These are phyloP conservation scores for Staurois parvus DNA, from an alignment of 2,797 vertebrate species.

Conservation along the genomic window DNA sequence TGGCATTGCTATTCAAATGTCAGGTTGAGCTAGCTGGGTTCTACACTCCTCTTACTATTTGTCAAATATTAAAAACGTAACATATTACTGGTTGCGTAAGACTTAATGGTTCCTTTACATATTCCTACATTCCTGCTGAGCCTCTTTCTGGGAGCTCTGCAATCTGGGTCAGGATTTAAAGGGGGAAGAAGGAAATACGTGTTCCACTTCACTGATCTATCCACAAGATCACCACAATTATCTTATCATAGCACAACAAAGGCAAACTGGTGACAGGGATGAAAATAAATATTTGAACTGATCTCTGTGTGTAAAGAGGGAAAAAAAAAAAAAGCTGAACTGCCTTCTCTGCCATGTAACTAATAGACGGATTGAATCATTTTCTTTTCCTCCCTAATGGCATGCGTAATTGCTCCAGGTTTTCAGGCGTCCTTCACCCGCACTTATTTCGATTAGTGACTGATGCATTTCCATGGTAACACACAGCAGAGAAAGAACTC, in stretches of 20 bases:
- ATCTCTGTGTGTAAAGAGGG: background rate
- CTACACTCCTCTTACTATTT: no score
- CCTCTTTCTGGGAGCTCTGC: background rate
- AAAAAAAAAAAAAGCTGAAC: slow-evolving; percentile 34
- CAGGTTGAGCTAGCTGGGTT: no score
- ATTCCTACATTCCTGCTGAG: background rate
- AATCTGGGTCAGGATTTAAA: background rate
- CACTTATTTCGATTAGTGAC: slow-evolving; percentile 83
- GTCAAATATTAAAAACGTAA: no score
- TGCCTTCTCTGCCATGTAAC: slow-evolving; percentile 70
- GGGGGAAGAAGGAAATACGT: background rate
- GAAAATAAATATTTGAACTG: slow-evolving; percentile 40
- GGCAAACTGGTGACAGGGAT: background rate
- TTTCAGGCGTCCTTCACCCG: slow-evolving; percentile 82
- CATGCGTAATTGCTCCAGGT: slow-evolving; percentile 78
- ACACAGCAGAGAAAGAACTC: slow-evolving; percentile 73
- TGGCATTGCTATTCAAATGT: no score
- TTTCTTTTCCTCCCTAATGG: slow-evolving; percentile 72
- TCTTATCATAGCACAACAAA: background rate
- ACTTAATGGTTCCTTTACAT: background rate
- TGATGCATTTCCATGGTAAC: slow-evolving; percentile 94
- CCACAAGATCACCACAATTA: background rate
- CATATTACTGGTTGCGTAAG: no score
- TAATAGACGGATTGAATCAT: slow-evolving; percentile 75
- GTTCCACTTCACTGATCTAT: background rate